These are phyloP conservation scores for Rhyzopertha dominica DNA, from an alignment of 1,140 invertebrate genomes.

Conservation along the genomic window DNA sequence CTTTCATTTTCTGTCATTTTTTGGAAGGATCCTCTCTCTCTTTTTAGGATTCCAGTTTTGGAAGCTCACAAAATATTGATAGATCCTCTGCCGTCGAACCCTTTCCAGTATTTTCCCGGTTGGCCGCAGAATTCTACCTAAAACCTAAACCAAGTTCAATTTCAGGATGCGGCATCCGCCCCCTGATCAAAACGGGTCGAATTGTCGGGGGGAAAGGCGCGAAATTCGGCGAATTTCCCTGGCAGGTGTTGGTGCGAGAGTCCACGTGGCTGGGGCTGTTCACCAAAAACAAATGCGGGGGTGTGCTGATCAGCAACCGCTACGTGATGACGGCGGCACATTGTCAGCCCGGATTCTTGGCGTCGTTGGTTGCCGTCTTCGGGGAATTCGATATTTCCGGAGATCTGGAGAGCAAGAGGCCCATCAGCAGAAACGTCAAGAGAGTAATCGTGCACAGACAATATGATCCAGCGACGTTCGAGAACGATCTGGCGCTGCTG, in stretches of 20 bases:
- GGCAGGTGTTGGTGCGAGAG: constrained; percentile 88
- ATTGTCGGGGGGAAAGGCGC: constrained; percentile 88
- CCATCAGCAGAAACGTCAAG: constrained; percentile 76
- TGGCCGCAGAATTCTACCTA: no score
- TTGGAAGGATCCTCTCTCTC: no score
- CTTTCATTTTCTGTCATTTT: no score
- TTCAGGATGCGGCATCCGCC: constrained; percentile 81
- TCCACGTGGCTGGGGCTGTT: constrained; percentile 89
- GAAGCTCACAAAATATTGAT: no score
- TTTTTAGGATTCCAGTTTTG: no score
- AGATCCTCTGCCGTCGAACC: no score
- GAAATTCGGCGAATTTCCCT: constrained; percentile 84
- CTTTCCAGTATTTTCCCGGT: no score
- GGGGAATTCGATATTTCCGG: constrained; percentile 86
- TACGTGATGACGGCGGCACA: constrained; percentile 90
- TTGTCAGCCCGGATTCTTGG: constrained; percentile 90
- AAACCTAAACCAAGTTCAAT: no score
- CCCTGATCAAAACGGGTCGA: constrained; percentile 70
- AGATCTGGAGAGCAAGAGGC: constrained; percentile 69
- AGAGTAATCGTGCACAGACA: constrained; percentile 83
- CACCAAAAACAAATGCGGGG: constrained; percentile 95
- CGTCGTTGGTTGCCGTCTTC: constrained; percentile 83
- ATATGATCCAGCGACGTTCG: constrained; percentile 85
- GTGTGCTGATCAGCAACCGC: constrained; percentile 79
- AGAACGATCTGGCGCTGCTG: constrained; percentile 82